These are phyloP conservation scores for Drosophila nigrodunni DNA, from an alignment of 1,140 invertebrate genomes.

Conservation along the genomic window DNA sequence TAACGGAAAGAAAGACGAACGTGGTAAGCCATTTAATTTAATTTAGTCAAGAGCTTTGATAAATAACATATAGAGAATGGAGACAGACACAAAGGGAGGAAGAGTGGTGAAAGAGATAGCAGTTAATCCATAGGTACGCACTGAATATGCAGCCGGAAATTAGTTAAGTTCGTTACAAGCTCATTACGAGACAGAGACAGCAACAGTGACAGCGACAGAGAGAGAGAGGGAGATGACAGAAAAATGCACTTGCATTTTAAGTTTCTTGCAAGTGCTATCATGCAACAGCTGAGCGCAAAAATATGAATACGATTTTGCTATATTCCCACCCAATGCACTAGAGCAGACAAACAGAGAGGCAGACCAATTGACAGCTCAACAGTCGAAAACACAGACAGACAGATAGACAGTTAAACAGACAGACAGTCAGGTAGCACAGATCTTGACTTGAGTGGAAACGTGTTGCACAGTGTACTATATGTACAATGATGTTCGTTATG, in stretches of 20 bases:
- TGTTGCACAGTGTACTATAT: neutral
- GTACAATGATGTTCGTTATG: constrained; percentile 17
- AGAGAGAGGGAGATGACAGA: neutral
- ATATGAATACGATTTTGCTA: neutral
- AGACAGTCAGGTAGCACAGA: neutral
- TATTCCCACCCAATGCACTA: neutral
- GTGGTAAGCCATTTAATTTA: constrained; percentile 62
- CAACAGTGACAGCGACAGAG: too few relatives aligned
- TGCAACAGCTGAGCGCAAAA: neutral
- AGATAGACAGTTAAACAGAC: neutral
- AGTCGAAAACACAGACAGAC: neutral
- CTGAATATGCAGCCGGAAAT: constrained; percentile 51
- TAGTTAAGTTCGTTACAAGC: constrained; percentile 57
- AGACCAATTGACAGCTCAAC: too few relatives aligned
- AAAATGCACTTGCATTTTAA: constrained; percentile 20
- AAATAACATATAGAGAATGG: neutral
- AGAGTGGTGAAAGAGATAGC: neutral
- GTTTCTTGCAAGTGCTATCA: constrained; percentile 5
- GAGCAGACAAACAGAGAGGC: neutral
- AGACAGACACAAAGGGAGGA: neutral
- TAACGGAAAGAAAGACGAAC: constrained; percentile 47
- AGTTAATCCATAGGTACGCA: neutral
- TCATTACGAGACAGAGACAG: constrained; percentile 19
- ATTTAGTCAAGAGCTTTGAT: constrained; percentile 69
- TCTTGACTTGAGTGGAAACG: constrained; percentile 5